Evolutionary conservation across 1,140 invertebrate genomes (phyloP).

Genomic region (Vanessa tameamea): DNA sequence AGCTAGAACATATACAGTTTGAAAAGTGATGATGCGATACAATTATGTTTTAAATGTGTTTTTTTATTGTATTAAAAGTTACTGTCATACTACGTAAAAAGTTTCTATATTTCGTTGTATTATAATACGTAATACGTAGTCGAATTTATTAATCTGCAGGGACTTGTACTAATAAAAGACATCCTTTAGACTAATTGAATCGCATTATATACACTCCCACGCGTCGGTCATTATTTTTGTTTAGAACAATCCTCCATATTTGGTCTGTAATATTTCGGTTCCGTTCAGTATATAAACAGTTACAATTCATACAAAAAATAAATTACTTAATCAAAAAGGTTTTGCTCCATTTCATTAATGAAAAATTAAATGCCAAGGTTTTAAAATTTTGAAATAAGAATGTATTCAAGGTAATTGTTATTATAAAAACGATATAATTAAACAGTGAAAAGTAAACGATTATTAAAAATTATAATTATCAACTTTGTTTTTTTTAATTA

Average conservation of each 20-base stretch:
- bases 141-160: neutral
- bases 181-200: neutral
- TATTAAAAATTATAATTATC: too few relatives aligned
- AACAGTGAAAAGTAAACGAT: neutral
- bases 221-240: too few relatives aligned
- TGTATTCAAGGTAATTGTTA: conserved; percentile 3
- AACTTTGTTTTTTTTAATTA: too few relatives aligned
- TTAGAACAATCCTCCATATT: too few relatives aligned
- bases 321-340: neutral
- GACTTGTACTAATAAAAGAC: neutral
- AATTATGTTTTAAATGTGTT: too few relatives aligned
- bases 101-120: too few relatives aligned
- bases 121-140: neutral
- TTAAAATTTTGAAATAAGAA: conserved; percentile 6
- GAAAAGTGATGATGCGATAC: too few relatives aligned
- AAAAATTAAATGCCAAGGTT: conserved; percentile 11
- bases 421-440: neutral
- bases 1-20: too few relatives aligned
- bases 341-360: neutral
- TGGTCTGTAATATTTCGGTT: neutral
- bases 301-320: neutral
- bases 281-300: neutral
- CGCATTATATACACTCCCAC: neutral
- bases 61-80: too few relatives aligned
- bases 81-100: too few relatives aligned